phyloP scores from a whole-genome alignment of 2,888 invertebrate species.

The Zhengitettix transpicula region DNA sequence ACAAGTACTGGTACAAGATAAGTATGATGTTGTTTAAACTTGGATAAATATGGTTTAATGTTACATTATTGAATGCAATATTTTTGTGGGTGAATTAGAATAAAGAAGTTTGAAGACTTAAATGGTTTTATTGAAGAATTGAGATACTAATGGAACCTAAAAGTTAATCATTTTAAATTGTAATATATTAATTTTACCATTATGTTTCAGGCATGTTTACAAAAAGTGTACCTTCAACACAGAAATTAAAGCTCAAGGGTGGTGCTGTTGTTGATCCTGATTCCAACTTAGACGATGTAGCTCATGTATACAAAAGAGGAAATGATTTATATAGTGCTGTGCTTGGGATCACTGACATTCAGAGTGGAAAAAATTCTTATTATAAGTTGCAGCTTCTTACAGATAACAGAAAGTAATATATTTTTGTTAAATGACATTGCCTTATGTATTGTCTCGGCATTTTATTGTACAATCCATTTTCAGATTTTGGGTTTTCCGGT shows the following conservation, averaged over 20 bases:
- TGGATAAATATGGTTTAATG: no score
- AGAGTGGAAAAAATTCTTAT: constrained; percentile 75
- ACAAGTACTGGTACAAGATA: no score
- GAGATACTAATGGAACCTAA: no score
- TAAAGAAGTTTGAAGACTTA: no score
- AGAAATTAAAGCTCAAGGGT: constrained; percentile 57
- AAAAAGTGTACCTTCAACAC: constrained; percentile 22
- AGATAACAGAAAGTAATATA: background rate
- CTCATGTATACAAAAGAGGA: constrained; percentile 55
- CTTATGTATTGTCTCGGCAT: background rate
- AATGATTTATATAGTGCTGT: constrained; percentile 57
- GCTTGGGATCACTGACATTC: constrained; percentile 71
- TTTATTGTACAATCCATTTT: background rate
- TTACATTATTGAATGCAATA: no score
- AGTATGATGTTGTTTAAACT: no score
- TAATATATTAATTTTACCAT: no score
- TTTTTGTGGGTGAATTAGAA: no score
- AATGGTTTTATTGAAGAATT: no score
- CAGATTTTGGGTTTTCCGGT: constrained; percentile 66
- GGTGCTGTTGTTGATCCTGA: constrained; percentile 90
- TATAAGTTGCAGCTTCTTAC: constrained; percentile 81
- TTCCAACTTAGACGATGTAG: constrained; percentile 55
- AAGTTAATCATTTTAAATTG: no score
- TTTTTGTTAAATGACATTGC: background rate
- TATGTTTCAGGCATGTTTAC: constrained; percentile 10